These are phyloP conservation scores for Halocynthia aurantium DNA, from an alignment of 23 tunicate species.

Conservation along the genomic window DNA sequence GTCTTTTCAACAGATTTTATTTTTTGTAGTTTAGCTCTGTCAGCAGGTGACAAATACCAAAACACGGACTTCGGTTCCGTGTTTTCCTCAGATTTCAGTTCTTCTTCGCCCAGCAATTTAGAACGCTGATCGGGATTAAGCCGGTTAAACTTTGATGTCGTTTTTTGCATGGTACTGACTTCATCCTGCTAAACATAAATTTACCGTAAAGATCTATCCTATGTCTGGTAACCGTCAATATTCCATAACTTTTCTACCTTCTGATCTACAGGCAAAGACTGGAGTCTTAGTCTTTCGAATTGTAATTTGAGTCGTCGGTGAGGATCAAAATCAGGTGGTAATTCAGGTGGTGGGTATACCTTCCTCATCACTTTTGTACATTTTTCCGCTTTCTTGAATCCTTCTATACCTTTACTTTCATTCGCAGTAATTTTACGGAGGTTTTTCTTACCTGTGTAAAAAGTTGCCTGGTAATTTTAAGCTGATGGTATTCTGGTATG, in stretches of 20 bases:
- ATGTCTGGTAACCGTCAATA: no score
- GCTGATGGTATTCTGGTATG: no score
- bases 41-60: constrained; percentile 47
- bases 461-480: no score
- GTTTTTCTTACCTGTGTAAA: no score
- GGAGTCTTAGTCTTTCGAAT: constrained; percentile 22
- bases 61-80: constrained; percentile 59
- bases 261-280: constrained; percentile 4
- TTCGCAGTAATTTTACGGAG: no score
- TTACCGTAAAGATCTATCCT: no score
- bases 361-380: constrained; percentile 7
- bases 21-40: constrained; percentile 38
- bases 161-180: no score
- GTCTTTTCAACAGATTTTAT: constrained; percentile 34
- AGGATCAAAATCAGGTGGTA: constrained; percentile 69
- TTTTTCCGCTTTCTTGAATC: constrained; percentile 24
- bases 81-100: constrained; percentile 1
- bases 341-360: constrained; percentile 58
- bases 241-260: no score
- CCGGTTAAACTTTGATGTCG: background rate
- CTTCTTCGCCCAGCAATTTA: constrained; percentile 17
- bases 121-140: constrained; percentile 37
- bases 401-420: background rate
- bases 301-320: constrained; percentile 37
- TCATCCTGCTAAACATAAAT: no score